Evolutionary conservation across 2,888 invertebrate species (phyloP).

Genomic region (Drosophila pseudotakahashii): DNA sequence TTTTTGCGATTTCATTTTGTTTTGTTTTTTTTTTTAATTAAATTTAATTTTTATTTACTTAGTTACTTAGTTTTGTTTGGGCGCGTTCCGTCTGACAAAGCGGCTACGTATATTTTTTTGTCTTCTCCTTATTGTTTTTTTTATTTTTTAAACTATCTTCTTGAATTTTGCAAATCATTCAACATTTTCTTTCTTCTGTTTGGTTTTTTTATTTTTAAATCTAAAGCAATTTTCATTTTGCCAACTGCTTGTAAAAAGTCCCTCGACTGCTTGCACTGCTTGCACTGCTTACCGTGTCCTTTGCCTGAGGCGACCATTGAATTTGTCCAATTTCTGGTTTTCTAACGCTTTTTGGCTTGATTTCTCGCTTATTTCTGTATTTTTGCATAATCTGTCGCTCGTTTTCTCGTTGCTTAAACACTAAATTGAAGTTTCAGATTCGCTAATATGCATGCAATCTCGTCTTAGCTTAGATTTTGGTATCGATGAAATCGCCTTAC

Average conservation of each 20-base stretch:
- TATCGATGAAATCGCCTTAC: constrained; percentile 45
- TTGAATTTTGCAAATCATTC: constrained; percentile 30
- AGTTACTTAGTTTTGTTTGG: constrained; percentile 43
- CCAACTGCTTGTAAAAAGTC: constrained; percentile 28
- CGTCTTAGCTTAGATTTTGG: constrained; percentile 37
- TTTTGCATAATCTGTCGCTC: constrained; percentile 40
- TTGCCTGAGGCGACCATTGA: constrained; percentile 38
- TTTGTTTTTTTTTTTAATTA: background rate
- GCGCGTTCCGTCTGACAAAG: constrained; percentile 71
- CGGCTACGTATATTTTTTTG: constrained; percentile 62
- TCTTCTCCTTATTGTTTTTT: constrained; percentile 5
- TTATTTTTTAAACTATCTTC: constrained; percentile 1
- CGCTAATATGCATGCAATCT: constrained; percentile 40
- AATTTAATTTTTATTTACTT: constrained; percentile 19
- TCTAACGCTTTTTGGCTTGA: constrained; percentile 25
- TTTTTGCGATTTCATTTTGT: constrained; percentile 9
- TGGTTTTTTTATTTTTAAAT: constrained; percentile 3
- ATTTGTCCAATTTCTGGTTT: background rate
- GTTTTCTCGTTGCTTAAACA: constrained; percentile 50
- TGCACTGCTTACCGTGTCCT: constrained; percentile 39
- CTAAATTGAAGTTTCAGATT: constrained; percentile 56
- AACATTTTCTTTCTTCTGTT: constrained; percentile 1
- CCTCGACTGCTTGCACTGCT: constrained; percentile 13
- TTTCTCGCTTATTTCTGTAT: constrained; percentile 39
- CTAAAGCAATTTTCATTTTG: constrained; percentile 1